Base-by-base conservation (phyloP, 2,113 vertebrate genomes). In the Cairina moschata region DNA sequence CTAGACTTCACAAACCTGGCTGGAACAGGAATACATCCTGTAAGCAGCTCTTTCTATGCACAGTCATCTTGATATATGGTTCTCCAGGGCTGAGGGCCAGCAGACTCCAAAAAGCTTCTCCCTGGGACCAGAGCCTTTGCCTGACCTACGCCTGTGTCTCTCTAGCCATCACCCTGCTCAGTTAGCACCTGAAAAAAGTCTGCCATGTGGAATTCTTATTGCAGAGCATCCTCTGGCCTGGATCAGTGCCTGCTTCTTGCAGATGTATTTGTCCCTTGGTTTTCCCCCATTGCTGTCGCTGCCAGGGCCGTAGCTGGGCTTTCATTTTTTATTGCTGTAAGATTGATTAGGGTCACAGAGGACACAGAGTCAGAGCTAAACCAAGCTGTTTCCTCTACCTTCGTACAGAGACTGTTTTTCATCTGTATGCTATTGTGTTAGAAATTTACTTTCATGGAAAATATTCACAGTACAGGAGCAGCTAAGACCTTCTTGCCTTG, bases 101-200 rank as follows among this genome's bases (percentile, higher is more conserved):
- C 38, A 76, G 25, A 13, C 9, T 36, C 9, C 29, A 50, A 81
- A 50, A 86, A 86, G 63, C 8, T 21, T 23, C 8, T 67, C 18
- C 22, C 16, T 23, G 28, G 21, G 42, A 55, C 67, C 2, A 34
- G 9, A 74, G 18, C 6, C 8, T 26, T 88, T 76, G 31, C 26
- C 60, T 72, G 25, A 59, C 17, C n/a, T 60, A 10, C 0, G 1
- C 40, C 11, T 62, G 12, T 68, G 50, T 63, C 9, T 4, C 13
- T 13, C 20, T 42, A 69, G n/a, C 15, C 6, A 5, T 29, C 0
- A 0, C 10, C 76, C 52, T 74, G 42, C 34, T 22, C 29, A 16
- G 59, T 87, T 56, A 72, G 23, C 52, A 59, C 73, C 58, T 66
- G 72, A 65, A 48, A 75, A 58, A 91, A 93, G 40, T 59, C 11